Evolutionary conservation across 2,113 vertebrate species (phyloP).

Genomic region (Cromileptes altivelis): DNA sequence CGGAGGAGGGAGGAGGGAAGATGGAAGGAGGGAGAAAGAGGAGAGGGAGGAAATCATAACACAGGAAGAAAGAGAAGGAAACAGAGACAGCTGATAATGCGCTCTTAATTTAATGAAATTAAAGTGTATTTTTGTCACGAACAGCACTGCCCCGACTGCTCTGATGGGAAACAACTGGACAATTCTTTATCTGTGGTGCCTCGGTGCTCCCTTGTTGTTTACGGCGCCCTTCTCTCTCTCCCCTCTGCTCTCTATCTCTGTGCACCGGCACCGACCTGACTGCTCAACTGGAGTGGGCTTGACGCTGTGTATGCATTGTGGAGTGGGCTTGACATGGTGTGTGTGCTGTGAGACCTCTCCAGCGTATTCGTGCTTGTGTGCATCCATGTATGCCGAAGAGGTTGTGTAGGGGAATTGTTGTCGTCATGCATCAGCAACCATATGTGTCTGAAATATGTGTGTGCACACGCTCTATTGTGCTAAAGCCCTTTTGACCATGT

Average conservation of each 20-base stretch:
- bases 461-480: background rate
- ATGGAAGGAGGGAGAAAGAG: background rate
- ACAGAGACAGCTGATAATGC: background rate
- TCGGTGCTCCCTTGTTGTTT: constrained; percentile 21
- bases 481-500: too few relatives aligned
- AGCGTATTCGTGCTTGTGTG: constrained; percentile 29
- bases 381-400: constrained; percentile 43
- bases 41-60: background rate
- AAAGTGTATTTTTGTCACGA: background rate
- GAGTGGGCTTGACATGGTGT: constrained; percentile 24
- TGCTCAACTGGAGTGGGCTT: constrained; percentile 55
- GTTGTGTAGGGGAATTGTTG: constrained; percentile 30
- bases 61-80: background rate
- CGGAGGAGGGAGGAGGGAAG: background rate
- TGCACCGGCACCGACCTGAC: constrained; percentile 39
- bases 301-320: constrained; percentile 24
- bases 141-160: background rate
- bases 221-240: constrained; percentile 17
- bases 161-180: constrained; percentile 17
- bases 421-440: constrained; percentile 38
- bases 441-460: constrained; percentile 18
- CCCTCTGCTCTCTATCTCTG: constrained; percentile 23
- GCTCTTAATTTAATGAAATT: constrained; percentile 12
- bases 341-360: constrained; percentile 34
- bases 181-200: background rate